phyloP scores from a whole-genome alignment of 2,113 vertebrate species.

The Cyanistes caeruleus region DNA sequence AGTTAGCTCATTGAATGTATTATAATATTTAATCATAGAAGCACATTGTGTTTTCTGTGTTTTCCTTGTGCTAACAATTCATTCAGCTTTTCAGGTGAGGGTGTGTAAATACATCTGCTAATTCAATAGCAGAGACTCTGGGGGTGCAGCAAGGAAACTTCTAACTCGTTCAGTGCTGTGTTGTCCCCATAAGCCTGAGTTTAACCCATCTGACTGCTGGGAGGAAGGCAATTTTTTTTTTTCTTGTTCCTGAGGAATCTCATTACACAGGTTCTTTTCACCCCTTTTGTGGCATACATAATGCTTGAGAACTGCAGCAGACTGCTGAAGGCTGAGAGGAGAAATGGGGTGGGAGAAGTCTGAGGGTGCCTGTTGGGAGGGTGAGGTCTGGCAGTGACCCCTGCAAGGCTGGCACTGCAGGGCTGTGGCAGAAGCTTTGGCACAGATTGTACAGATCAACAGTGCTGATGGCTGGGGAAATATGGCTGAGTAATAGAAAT shows the following conservation, averaged over 20 bases:
- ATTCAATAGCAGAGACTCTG: neutral
- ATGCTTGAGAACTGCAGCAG: neutral
- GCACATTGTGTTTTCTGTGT: neutral
- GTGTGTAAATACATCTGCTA: neutral
- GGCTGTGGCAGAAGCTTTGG: neutral
- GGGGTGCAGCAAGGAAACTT: neutral
- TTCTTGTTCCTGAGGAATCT: neutral
- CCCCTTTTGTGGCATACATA: neutral
- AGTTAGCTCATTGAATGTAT: neutral
- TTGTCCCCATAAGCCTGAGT: neutral
- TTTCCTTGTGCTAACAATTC: neutral
- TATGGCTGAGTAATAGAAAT: accelerated
- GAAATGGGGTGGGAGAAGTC: neutral
- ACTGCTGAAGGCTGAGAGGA: neutral
- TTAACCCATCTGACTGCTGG: neutral
- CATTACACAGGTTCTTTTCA: neutral
- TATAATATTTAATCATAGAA: neutral
- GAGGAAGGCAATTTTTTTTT: neutral
- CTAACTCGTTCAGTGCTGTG: neutral
- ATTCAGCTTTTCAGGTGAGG: neutral
- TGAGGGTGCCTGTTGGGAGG: neutral
- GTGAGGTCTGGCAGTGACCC: neutral
- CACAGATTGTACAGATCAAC: accelerated
- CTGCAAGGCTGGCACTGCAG: neutral
- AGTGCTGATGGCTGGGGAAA: neutral